These are phyloP conservation scores for Chrysoperla carnea DNA, from an alignment of 1,140 invertebrate species.

Conservation along the genomic window DNA sequence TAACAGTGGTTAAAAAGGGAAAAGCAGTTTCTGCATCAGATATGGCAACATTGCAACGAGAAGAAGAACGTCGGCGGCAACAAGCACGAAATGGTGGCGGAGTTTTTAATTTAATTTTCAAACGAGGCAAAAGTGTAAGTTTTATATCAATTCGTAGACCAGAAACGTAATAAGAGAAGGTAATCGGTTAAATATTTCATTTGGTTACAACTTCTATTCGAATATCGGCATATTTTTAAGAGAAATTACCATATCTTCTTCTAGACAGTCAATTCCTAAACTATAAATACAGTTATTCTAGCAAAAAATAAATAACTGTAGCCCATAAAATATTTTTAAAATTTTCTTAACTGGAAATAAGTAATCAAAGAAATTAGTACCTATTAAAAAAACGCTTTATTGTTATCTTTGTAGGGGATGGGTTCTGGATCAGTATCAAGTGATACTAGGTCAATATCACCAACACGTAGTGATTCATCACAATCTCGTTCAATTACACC, in stretches of 20 bases:
- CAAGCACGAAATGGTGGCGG: conserved; percentile 25
- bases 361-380: too few relatives aligned
- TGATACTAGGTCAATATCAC: conserved; percentile 19
- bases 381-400: not conserved
- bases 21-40: conserved; percentile 38
- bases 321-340: too few relatives aligned
- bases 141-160: too few relatives aligned
- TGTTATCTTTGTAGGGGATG: conserved; percentile 13
- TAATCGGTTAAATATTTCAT: too few relatives aligned
- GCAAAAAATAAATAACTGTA: too few relatives aligned
- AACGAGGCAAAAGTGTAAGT: conserved; percentile 19
- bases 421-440: conserved; percentile 20
- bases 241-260: too few relatives aligned
- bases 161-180: too few relatives aligned
- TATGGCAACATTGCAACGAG: conserved; percentile 39
- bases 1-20: conserved; percentile 37
- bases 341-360: too few relatives aligned
- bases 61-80: conserved; percentile 32
- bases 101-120: conserved; percentile 34
- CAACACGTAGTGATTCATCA: conserved; percentile 20
- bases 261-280: too few relatives aligned
- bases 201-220: too few relatives aligned
- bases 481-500: conserved; percentile 18
- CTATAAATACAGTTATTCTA: too few relatives aligned
- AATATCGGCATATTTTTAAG: too few relatives aligned